Base-by-base conservation (phyloP, 2,888 invertebrate species). In the Sphaerophoria taeniata region DNA sequence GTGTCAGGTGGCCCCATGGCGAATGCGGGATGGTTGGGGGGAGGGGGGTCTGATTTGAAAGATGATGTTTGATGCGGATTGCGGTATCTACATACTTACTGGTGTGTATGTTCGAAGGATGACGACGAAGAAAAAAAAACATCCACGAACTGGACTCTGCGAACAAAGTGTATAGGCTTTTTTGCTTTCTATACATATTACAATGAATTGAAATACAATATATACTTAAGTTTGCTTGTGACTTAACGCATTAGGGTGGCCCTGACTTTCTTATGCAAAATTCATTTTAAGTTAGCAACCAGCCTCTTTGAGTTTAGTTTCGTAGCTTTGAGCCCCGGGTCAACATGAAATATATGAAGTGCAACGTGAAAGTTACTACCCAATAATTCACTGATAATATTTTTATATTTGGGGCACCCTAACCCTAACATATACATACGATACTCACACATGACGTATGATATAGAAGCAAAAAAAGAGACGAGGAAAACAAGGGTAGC, bases 131-230 rank as follows among this genome's bases (percentile, higher is more conserved):
- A n/a, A n/a, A n/a, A n/a, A n/a, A n/a, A 55, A 61, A 61, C 69
- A 72, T 67, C 81, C 81, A 63, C 72, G 51, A 79, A 76, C 81
- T 81, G 85, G 85, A 85, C 85, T 79, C 67, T 53, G 49, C 56
- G 53, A 61, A 14, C 72, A 36, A 45, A 53, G 55, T n/a, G 55
- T n/a, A 47, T 70, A 84, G 80, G 67, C 79, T 75, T 75, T 51
- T 53, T 36, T 47, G 11, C 49, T 16, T 63, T 33, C 12, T 14
- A 63, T 16, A 49, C 33, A 70, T 75, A 79, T 80, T 80, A 85
- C 81, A 81, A 55, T 76, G 76, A 81, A 81, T 70, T 81, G 85
- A 85, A 85, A 85, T 81, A 85, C 70, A 65, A 85, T 76, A 85
- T 73, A 75, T 65, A 56, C 36, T 12, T 63, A 55, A 2, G 0